phyloP scores from a whole-genome alignment of 2,113 vertebrate genomes.

The Podilymbus podiceps region DNA sequence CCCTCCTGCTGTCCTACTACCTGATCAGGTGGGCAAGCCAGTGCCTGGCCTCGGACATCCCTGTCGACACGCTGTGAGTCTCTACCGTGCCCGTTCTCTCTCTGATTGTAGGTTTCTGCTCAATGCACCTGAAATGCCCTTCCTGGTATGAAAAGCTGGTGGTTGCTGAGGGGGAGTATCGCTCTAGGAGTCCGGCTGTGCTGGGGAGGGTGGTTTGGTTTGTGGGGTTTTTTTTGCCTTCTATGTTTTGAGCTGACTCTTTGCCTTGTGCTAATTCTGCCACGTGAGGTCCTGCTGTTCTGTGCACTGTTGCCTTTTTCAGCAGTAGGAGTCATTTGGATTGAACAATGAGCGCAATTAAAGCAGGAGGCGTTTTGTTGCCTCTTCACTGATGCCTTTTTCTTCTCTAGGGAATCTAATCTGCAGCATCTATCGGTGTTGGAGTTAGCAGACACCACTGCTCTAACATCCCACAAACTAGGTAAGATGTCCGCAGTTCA shows the following conservation, averaged over 20 bases:
- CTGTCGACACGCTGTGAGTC: conserved; percentile 89
- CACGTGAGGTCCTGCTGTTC: neutral
- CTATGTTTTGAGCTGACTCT: neutral
- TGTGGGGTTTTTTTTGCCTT: neutral
- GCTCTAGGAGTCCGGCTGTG: neutral
- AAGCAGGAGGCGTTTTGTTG: conserved; percentile 27
- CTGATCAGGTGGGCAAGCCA: conserved; percentile 86
- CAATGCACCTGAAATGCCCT: neutral
- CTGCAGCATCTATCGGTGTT: conserved; percentile 91
- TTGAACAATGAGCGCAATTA: conserved; percentile 10
- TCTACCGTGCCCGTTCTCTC: neutral
- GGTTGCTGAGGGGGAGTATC: neutral
- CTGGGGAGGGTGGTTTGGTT: neutral
- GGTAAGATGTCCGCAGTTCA: conserved; percentile 67
- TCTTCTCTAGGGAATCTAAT: conserved; percentile 86
- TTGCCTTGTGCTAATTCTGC: conserved; percentile 11
- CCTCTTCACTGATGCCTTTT: neutral
- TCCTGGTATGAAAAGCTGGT: neutral
- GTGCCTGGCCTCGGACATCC: conserved; percentile 80
- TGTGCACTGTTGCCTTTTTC: neutral
- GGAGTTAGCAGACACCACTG: conserved; percentile 86
- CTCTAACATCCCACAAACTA: conserved; percentile 70
- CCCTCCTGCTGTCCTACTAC: conserved; percentile 87
- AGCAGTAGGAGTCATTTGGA: neutral
- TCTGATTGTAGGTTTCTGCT: neutral